Evolutionary conservation across 2,888 invertebrate species (phyloP).

Genomic region (Plutella xylostella): DNA sequence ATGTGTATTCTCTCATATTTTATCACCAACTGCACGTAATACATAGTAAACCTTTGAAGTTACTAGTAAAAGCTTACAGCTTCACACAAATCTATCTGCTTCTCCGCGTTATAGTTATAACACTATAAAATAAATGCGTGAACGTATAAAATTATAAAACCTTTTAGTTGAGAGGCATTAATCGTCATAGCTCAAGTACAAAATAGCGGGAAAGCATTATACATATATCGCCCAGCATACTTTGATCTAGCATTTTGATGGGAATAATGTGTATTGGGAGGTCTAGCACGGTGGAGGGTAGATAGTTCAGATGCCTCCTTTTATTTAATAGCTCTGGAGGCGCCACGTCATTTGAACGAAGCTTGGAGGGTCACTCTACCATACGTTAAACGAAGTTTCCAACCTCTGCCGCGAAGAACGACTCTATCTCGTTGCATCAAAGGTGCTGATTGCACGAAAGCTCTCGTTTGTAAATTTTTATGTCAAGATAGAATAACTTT

Average conservation of each 20-base stretch:
- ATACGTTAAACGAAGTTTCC: too few relatives aligned
- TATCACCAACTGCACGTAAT: too few relatives aligned
- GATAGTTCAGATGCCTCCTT: slow-evolving; percentile 26
- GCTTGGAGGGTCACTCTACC: too few relatives aligned
- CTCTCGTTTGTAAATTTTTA: too few relatives aligned
- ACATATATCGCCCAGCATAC: slow-evolving; percentile 18
- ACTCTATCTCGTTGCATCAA: too few relatives aligned
- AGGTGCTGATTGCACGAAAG: too few relatives aligned
- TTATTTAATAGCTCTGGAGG: slow-evolving; percentile 25
- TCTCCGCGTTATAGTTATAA: not conserved
- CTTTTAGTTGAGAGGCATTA: slow-evolving; percentile 28
- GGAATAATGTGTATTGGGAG: slow-evolving; percentile 12
- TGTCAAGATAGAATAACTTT: too few relatives aligned
- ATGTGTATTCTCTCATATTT: too few relatives aligned
- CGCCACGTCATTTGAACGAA: slow-evolving; percentile 23
- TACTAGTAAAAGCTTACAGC: not conserved
- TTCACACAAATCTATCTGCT: not conserved
- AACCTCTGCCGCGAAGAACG: too few relatives aligned
- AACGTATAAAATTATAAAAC: slow-evolving; percentile 34
- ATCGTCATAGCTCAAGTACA: slow-evolving; percentile 29
- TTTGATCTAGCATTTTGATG: slow-evolving; percentile 15
- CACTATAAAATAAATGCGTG: slow-evolving; percentile 20
- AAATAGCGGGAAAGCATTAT: slow-evolving; percentile 25
- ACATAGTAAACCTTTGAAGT: too few relatives aligned
- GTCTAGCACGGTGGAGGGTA: slow-evolving; percentile 16